Conservation (phyloP, 2,888 invertebrate genomes). For the Eumerus sabulonum region DNA sequence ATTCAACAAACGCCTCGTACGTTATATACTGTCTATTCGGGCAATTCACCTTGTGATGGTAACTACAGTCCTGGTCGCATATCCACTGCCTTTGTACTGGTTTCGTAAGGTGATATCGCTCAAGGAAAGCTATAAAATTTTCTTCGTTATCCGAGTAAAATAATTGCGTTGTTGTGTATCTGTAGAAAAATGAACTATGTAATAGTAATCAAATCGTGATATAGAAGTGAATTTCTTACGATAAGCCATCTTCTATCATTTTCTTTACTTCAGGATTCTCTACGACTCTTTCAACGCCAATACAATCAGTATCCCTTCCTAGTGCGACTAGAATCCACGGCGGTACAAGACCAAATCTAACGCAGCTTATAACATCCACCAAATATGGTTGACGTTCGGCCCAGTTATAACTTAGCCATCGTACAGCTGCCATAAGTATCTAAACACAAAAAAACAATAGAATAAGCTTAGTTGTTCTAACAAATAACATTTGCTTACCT, state of each 20-base stretch:
- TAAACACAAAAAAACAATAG: constrained; percentile 73
- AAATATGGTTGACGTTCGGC: constrained; percentile 81
- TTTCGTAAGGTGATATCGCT: constrained; percentile 83
- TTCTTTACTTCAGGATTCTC: constrained; percentile 85
- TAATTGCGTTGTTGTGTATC: constrained; percentile 88
- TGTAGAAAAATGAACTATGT: constrained; percentile 72
- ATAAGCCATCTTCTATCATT: constrained; percentile 89
- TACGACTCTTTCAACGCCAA: constrained; percentile 85
- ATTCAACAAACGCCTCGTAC: constrained; percentile 73
- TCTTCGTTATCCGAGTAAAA: constrained; percentile 87
- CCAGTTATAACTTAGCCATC: constrained; percentile 89
- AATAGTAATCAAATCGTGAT: not conserved
- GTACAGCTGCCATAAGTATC: constrained; percentile 88
- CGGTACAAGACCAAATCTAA: constrained; percentile 88
- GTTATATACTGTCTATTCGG: constrained; percentile 73
- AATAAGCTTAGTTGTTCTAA: not conserved
- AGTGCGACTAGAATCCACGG: constrained; percentile 90
- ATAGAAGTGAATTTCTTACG: constrained; percentile 79
- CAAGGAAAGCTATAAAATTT: constrained; percentile 86
- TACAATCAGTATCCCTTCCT: constrained; percentile 86
- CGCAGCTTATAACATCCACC: constrained; percentile 84
- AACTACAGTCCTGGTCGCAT: constrained; percentile 79
- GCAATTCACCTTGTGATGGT: constrained; percentile 75
- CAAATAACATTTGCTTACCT: constrained; percentile 70
- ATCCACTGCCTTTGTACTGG: constrained; percentile 89